Percentiles rank a stretch among this genome's conserved stretches.
Evolutionary conservation across 2,888 invertebrate genomes (phyloP).

Genomic region (Himalopsyche anomala): DNA sequence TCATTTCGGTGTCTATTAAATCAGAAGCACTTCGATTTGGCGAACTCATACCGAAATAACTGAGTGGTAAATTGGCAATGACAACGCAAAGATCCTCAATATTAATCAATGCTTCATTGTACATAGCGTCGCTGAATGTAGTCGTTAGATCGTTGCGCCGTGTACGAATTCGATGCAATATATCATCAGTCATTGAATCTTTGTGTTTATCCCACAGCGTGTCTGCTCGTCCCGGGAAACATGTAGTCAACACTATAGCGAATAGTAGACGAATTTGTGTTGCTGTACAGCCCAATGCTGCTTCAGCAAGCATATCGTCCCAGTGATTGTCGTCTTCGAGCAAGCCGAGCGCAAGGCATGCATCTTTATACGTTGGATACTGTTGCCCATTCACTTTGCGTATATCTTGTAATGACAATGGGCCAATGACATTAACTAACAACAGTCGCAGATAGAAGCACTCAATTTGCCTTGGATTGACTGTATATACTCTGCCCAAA

Average conservation of each 20-base stretch:
- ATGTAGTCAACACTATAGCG: no score
- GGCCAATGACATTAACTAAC: slow-evolving; percentile 1
- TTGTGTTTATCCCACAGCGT: no score
- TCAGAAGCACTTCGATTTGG: slow-evolving; percentile 64
- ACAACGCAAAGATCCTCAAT: slow-evolving; percentile 67
- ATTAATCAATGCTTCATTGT: slow-evolving; percentile 67
- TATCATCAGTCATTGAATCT: no score
- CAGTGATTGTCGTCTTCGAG: slow-evolving; percentile 24
- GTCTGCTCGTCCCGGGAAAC: no score
- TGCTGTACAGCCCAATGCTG: slow-evolving; percentile 18
- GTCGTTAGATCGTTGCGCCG: no score
- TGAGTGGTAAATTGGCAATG: slow-evolving; percentile 66
- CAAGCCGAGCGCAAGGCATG: slow-evolving; percentile 17
- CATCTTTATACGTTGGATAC: slow-evolving; percentile 9
- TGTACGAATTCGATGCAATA: no score
- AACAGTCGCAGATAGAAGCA: slow-evolving; percentile 19
- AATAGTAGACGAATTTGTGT: slow-evolving; percentile 1
- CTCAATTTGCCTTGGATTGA: slow-evolving; percentile 11
- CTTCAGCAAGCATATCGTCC: slow-evolving; percentile 12
- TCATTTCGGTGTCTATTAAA: not conserved
- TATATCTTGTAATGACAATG: slow-evolving; percentile 19
- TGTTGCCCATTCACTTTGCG: slow-evolving; percentile 16
- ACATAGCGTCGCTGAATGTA: slow-evolving; percentile 61
- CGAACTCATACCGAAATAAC: slow-evolving; percentile 66
- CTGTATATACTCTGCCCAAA: no score